Evolutionary conservation across 2,113 vertebrate genomes (phyloP).

Genomic region (Phrynosoma platyrhinos): DNA sequence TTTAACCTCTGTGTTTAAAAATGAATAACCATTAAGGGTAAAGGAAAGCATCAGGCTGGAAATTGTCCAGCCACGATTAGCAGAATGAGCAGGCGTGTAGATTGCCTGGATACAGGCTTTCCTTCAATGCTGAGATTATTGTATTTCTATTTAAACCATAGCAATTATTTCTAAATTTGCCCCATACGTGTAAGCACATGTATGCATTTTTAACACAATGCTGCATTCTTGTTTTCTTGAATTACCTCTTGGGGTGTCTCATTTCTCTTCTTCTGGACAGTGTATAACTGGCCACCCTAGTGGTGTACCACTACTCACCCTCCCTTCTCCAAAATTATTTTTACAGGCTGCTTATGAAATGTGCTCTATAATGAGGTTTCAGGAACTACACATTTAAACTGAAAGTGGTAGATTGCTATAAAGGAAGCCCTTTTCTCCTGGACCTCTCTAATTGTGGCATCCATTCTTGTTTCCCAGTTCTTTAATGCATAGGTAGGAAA

Average conservation of each 20-base stretch:
- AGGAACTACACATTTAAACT: conserved; percentile 1
- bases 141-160: not conserved
- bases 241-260: not conserved
- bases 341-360: not conserved
- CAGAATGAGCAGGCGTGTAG: not conserved
- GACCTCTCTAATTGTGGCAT: conserved; percentile 58
- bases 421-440: conserved; percentile 47
- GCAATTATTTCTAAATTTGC: not conserved
- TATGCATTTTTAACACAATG: not conserved
- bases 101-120: not conserved
- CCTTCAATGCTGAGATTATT: not conserved
- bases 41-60: not conserved
- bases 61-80: not conserved
- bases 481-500: conserved; percentile 45
- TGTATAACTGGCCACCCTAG: no score
- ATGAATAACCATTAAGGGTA: no score
- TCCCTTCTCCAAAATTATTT: not conserved
- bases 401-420: not conserved
- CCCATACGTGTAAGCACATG: not conserved
- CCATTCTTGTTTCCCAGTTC: conserved; percentile 47
- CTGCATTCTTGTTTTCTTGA: not conserved
- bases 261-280: not conserved
- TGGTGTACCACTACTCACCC: not conserved
- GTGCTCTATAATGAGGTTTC: not conserved
- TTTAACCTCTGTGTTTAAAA: no score